Base-by-base conservation (phyloP, 2,888 invertebrate genomes). In the Mantis religiosa region DNA sequence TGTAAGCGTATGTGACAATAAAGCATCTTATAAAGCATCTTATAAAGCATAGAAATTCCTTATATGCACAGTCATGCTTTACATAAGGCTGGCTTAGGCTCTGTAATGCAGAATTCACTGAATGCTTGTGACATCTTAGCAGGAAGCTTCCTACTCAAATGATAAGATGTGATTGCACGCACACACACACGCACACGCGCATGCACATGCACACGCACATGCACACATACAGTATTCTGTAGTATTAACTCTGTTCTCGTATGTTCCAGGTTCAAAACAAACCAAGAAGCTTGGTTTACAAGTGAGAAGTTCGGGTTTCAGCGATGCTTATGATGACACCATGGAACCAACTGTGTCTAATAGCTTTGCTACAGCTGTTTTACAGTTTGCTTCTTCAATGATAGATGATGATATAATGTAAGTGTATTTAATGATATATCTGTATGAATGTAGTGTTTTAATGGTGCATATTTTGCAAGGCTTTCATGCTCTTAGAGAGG, bases 321-420 rank as follows among this genome's bases (percentile, higher is more conserved):
- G 91, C 83, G 87, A 1, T 54, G 85, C 93, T 9, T 95, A 95
- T 92, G 94, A 94, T 91, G 93, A 94, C 0, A 93, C 94, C 30
- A 92, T 94, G 0, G 95, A 96, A 91, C 95, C 96, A 0, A 94
- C 95, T 0, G 94, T 97, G 84, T 96, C 96, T 28, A 97, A 97
- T 92, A 96, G 96, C 91, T 97, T 97, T 92, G 97, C 96, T 0
- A 96, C 96, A 0, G 97, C 97, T 0, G 97, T 95, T 9, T 94
- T 97, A 90, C 95, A 96, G 88, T 96, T 96, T 92, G 92, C 96
- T 84, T 95, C 95, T 92, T 96, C 97, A 0, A 93, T 97, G 91
- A 93, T 96, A 88, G 94, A 94, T 89, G 93, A 93, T 81, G 92
- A 90, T 15, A 83, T 91, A 14, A 89, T 83, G 90, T 91, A 89